Percentiles rank a stretch among this genome's conserved stretches.
phyloP scores from a whole-genome alignment of 2,113 vertebrate species.

The Brevimyrus niger region DNA sequence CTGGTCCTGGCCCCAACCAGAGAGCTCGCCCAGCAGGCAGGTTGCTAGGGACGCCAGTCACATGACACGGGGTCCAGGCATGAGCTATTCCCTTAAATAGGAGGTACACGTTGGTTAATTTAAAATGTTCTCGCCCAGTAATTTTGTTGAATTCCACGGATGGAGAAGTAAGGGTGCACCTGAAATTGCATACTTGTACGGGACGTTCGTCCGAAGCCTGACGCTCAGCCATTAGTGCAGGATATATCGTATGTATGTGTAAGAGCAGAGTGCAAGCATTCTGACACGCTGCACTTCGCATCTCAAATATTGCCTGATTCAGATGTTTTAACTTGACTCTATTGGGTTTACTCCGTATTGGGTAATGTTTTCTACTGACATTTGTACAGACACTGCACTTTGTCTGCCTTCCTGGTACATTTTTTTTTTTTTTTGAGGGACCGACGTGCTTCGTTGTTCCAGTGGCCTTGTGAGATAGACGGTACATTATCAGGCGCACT shows the following conservation, averaged over 20 bases:
- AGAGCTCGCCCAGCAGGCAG: slow-evolving; percentile 70
- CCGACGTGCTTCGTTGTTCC: not conserved
- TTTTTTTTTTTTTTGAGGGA: not conserved
- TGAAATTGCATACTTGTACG: not conserved
- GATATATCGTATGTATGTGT: not conserved
- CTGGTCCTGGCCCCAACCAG: slow-evolving; percentile 71
- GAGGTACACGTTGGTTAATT: not conserved
- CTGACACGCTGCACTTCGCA: not conserved
- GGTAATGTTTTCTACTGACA: not conserved
- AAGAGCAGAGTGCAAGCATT: not conserved
- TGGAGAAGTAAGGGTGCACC: not conserved
- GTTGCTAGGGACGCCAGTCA: not conserved
- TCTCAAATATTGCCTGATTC: not conserved
- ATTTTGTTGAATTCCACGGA: not conserved
- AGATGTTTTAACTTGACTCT: not conserved
- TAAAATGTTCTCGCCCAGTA: not conserved
- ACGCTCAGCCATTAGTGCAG: not conserved
- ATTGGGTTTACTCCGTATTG: not conserved
- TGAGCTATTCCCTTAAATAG: not conserved
- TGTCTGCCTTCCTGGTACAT: not conserved
- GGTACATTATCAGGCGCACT: not conserved
- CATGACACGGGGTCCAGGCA: not conserved
- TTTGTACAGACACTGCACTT: not conserved
- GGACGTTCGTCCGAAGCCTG: not conserved
- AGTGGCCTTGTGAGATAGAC: not conserved